Evolutionary conservation across 2,888 invertebrate genomes (phyloP).

Genomic region (Tridacna gigas): DNA sequence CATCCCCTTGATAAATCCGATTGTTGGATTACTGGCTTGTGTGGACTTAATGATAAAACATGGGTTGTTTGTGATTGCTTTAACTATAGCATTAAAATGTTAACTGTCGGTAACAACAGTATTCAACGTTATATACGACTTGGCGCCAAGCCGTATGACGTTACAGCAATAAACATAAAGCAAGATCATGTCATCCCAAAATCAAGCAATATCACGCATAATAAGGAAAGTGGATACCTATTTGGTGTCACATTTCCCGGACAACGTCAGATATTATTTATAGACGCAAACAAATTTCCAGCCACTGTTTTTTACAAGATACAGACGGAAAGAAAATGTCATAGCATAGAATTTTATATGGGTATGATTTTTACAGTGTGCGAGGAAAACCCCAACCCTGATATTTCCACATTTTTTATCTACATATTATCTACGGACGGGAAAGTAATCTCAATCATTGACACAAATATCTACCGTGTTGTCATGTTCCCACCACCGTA

Average conservation of each 20-base stretch:
- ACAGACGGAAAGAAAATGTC: neutral
- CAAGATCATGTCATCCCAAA: neutral
- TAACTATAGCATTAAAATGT: neutral
- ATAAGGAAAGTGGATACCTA: neutral
- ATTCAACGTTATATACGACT: neutral
- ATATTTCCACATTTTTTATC: neutral
- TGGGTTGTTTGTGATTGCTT: neutral
- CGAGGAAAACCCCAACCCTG: neutral
- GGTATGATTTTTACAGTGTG: neutral
- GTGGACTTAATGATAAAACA: neutral
- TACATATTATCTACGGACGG: neutral
- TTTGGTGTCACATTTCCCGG: neutral
- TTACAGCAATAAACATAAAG: neutral
- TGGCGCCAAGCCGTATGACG: neutral
- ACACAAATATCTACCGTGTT: neutral
- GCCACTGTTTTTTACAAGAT: neutral
- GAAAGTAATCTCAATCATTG: neutral
- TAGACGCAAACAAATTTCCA: neutral
- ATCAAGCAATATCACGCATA: neutral
- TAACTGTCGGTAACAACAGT: neutral
- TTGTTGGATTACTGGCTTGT: neutral
- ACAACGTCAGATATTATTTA: neutral
- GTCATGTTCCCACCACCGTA: constrained; percentile 1
- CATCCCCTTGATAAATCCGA: neutral
- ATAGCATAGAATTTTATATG: neutral